These are phyloP conservation scores for Telenomus remus DNA, from an alignment of 1,140 invertebrate species.

Conservation along the genomic window DNA sequence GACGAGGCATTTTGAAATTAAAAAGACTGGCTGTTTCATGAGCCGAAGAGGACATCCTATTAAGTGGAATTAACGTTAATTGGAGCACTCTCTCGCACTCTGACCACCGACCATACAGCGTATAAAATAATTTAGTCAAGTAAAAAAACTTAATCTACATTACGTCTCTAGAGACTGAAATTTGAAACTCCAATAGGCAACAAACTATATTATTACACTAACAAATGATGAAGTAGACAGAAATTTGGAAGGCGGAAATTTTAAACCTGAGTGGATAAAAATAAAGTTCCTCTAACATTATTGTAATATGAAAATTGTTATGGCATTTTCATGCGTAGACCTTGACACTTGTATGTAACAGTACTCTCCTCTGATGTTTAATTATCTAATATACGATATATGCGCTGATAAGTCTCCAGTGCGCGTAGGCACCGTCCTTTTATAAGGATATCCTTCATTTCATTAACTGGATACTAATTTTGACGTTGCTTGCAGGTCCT, in stretches of 20 bases:
- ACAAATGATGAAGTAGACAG: too few relatives aligned
- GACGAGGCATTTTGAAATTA: constrained; percentile 65
- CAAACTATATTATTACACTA: too few relatives aligned
- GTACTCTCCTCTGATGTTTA: constrained; percentile 45
- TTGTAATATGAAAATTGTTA: constrained; percentile 29
- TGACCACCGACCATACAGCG: constrained; percentile 48
- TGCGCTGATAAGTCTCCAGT: constrained; percentile 35
- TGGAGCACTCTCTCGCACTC: constrained; percentile 61
- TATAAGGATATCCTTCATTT: constrained; percentile 67
- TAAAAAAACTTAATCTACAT: constrained; percentile 1
- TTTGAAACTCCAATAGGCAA: too few relatives aligned
- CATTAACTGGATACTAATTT: constrained; percentile 61
- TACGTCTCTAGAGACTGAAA: background rate
- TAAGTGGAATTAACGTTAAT: constrained; percentile 74
- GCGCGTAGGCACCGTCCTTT: constrained; percentile 55
- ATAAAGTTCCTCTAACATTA: constrained; percentile 21
- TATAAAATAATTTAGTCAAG: constrained; percentile 59
- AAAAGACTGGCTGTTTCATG: constrained; percentile 61
- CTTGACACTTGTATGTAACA: constrained; percentile 45
- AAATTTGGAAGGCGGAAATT: too few relatives aligned
- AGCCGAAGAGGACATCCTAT: constrained; percentile 64
- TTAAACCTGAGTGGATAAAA: too few relatives aligned
- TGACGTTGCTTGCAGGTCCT: constrained; percentile 15
- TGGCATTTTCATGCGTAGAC: constrained; percentile 26
- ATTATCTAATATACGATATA: constrained; percentile 62